Conservation (phyloP, 1,140 invertebrate species). For the Drosophila arizonae region DNA sequence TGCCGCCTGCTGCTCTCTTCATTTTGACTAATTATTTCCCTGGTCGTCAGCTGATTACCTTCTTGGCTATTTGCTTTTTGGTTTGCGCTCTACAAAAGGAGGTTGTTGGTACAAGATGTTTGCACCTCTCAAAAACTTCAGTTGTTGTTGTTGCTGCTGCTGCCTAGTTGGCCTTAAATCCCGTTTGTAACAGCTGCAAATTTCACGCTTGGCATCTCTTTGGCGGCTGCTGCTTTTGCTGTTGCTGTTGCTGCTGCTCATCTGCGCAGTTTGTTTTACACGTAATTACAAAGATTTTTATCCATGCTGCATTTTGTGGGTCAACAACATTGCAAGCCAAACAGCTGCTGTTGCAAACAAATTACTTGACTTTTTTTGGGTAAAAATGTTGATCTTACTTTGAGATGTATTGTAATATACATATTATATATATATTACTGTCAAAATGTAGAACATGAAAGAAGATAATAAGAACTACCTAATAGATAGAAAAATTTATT, state of each 20-base stretch:
- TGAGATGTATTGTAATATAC: too few species aligned
- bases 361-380: neutral
- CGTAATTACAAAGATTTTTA: constrained; percentile 68
- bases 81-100: constrained; percentile 43
- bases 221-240: constrained; percentile 18
- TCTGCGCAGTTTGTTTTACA: constrained; percentile 38
- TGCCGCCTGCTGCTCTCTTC: constrained; percentile 43
- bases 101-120: constrained; percentile 22
- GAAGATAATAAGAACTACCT: too few species aligned
- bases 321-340: constrained; percentile 18
- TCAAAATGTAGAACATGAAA: too few species aligned
- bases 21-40: constrained; percentile 74
- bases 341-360: constrained; percentile 34
- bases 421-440: too few species aligned
- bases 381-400: neutral
- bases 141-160: constrained; percentile 1
- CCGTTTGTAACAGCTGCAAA: constrained; percentile 68
- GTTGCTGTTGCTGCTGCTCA: constrained; percentile 21
- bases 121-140: constrained; percentile 21
- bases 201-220: constrained; percentile 56
- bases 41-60: constrained; percentile 66
- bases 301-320: constrained; percentile 46
- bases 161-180: constrained; percentile 30
- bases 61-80: constrained; percentile 62
- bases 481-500: too few species aligned